phyloP scores from a whole-genome alignment of 2,888 invertebrate species.

The Andrena fulva region DNA sequence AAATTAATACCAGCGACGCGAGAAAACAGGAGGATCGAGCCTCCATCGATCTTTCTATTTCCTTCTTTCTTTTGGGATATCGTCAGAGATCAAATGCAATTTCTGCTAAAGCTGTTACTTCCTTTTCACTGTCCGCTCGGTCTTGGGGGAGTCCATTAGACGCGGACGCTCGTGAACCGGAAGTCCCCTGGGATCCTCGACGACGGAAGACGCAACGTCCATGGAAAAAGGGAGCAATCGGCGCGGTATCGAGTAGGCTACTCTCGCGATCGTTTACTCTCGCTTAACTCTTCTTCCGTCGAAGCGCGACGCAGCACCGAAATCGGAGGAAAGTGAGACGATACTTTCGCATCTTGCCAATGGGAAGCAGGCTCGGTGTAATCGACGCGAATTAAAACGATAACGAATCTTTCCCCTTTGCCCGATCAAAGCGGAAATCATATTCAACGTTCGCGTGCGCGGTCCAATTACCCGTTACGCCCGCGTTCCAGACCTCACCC shows the following conservation, averaged over 20 bases:
- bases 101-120: conserved; percentile 77
- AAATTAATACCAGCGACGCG: conserved; percentile 60
- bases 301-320: not conserved
- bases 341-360: not conserved
- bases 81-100: conserved; percentile 75
- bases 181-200: conserved; percentile 74
- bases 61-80: conserved; percentile 38
- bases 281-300: not conserved
- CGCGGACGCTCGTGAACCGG: conserved; percentile 73
- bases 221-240: conserved; percentile 28
- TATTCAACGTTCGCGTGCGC: conserved; percentile 52
- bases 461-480: conserved; percentile 40
- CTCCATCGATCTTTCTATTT: conserved; percentile 48
- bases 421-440: conserved; percentile 43
- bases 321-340: too few species aligned
- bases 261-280: not conserved
- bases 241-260: conserved; percentile 4
- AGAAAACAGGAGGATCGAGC: conserved; percentile 4
- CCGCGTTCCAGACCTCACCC: not conserved
- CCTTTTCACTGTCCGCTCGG: conserved; percentile 66
- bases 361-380: not conserved
- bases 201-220: conserved; percentile 51
- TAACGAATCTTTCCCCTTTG: conserved; percentile 30
- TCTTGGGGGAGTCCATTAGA: conserved; percentile 75
- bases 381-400: conserved; percentile 50